Evolutionary conservation across 2,113 vertebrate species (phyloP).

Genomic region (Penelope pileata): DNA sequence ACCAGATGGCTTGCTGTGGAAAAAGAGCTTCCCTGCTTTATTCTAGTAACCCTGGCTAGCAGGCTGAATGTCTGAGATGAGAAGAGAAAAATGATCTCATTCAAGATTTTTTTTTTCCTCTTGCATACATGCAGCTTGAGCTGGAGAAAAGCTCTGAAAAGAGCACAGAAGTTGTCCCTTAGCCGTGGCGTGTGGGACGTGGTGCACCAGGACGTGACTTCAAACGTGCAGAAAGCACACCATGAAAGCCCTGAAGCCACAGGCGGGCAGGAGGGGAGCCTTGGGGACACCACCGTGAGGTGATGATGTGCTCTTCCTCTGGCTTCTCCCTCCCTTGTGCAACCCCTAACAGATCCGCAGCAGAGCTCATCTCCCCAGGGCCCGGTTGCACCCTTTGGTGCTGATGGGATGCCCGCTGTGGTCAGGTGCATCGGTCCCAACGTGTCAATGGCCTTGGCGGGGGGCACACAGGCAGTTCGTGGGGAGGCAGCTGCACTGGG

Average conservation of each 20-base stretch:
- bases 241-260: rapidly evolving
- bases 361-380: not conserved
- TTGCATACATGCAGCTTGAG: slow-evolving; percentile 23
- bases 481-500: not conserved
- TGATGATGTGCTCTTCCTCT: not conserved
- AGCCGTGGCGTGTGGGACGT: rapidly evolving
- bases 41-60: slow-evolving; percentile 59
- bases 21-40: slow-evolving; percentile 65
- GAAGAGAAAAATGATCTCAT: slow-evolving; percentile 74
- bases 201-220: not conserved
- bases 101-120: not conserved
- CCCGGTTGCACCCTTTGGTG: not conserved
- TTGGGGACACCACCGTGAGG: not conserved
- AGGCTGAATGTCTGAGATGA: slow-evolving; percentile 55
- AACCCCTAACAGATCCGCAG: not conserved
- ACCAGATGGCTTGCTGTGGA: slow-evolving; percentile 78
- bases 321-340: not conserved
- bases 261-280: not conserved
- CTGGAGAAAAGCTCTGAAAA: slow-evolving; percentile 20
- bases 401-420: not conserved
- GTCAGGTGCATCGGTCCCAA: not conserved
- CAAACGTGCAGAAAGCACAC: not conserved
- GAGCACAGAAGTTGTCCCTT: not conserved
- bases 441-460: not conserved
- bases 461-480: not conserved